Evolutionary conservation across 2,888 invertebrate genomes (phyloP).

Genomic region (Troides aeacus): DNA sequence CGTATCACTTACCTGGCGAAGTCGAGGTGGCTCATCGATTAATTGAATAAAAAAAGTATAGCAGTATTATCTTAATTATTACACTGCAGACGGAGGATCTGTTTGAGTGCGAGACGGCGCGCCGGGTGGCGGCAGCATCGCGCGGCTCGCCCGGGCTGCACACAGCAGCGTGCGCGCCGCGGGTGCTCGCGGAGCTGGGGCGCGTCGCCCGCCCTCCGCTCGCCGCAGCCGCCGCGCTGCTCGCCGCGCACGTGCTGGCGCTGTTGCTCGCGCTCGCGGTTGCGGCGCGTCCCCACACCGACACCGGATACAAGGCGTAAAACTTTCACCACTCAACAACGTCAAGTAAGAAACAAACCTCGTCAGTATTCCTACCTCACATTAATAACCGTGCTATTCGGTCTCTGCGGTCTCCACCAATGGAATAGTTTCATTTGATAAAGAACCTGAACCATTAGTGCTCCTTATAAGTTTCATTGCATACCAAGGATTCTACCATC

Average conservation of each 20-base stretch:
- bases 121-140: constrained; percentile 50
- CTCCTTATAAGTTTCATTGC: no score
- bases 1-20: no score
- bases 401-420: no score
- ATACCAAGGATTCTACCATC: no score
- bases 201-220: constrained; percentile 51
- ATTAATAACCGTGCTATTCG: background rate
- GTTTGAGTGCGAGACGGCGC: constrained; percentile 43
- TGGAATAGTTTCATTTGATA: no score
- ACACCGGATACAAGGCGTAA: constrained; percentile 58
- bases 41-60: no score
- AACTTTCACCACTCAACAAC: background rate
- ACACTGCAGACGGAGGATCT: constrained; percentile 32
- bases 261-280: constrained; percentile 65
- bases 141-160: constrained; percentile 45
- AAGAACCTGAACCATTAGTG: no score
- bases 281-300: constrained; percentile 57
- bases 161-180: constrained; percentile 52
- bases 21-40: no score
- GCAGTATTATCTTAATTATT: no score
- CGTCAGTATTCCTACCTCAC: background rate
- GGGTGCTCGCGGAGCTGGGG: constrained; percentile 51
- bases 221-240: constrained; percentile 54
- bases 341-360: background rate
- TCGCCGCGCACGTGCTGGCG: constrained; percentile 57